Evolutionary conservation across 2,888 invertebrate species (phyloP), one percentile per base, ranked within the genome.

Genomic region (Leptothorax acervorum): DNA sequence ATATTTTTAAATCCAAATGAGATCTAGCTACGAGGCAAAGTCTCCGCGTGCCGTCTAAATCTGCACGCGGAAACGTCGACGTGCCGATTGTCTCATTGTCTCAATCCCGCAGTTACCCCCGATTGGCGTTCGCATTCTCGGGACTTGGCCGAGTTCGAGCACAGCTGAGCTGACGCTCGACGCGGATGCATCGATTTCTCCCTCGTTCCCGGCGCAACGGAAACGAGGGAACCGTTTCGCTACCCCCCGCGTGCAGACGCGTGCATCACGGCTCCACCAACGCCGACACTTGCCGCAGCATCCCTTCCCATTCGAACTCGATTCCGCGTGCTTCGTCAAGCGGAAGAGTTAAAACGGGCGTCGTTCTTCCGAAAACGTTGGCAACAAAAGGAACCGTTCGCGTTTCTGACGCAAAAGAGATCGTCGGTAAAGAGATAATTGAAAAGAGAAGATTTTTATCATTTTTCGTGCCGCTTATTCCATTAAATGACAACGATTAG

Each of bases 181-280:
- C 85, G 76, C 81, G 82, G 83, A 89, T 82, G 88, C 86, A 90
- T 90, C 91, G 90, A 90, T 91, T 91, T 91, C 90, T 87, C 85
- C 82, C 82, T 85, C 87, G 42, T 83, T 83, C 39, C 23, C 85
- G 53, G 3, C 1, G 76, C 74, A 71, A 73, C 62, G 71, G 53
- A 6, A 12, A 23, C 48, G 76, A 65, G 55, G 39, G 31, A 86
- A 63, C 11, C 5, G 23, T 65, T 31, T 23, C 84, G 85, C 85
- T 85, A 82, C 84, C 68, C 35, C 45, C 66, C 83, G 70, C 48
- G 31, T 45, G 48, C 3, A 15, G 79, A 84, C 86, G 88, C 90
- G 87, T 66, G 45, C 18, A 48, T 1, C 82, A 62, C n/a, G 45
- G 12, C n/a, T n/a, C 23, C 53, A 11, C 66, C 35, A 11, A 48